Evolutionary conservation across 30 jellyfish, hydroid and myxozoan species (phyloP).

Genomic region (Hydractinia symbiolongicarpus): DNA sequence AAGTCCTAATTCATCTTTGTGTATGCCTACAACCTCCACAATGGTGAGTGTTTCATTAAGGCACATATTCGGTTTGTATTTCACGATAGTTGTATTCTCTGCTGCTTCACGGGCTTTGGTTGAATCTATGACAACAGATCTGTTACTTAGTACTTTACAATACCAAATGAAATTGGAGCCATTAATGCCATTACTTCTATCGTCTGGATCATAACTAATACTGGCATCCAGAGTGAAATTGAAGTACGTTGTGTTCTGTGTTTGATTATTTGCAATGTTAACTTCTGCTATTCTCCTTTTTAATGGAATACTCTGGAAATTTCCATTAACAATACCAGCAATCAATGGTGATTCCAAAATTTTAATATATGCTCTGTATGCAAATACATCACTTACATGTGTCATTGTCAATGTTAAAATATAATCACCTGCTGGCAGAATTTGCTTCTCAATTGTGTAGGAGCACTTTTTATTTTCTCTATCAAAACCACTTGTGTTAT

Average conservation of each 20-base stretch:
- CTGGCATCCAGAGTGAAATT: constrained; percentile 44
- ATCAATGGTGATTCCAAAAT: constrained; percentile 42
- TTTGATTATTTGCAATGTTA: neutral
- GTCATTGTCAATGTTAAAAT: neutral
- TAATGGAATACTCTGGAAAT: constrained; percentile 36
- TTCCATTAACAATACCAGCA: constrained; percentile 61
- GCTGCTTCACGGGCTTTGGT: neutral
- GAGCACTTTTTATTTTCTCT: neutral
- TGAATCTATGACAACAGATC: neutral
- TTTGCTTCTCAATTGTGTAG: neutral
- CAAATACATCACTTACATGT: constrained; percentile 6
- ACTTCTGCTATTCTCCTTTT: constrained; percentile 21
- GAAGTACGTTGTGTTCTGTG: constrained; percentile 19
- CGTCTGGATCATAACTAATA: constrained; percentile 67
- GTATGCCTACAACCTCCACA: neutral
- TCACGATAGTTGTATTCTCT: neutral
- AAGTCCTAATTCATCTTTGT: neutral
- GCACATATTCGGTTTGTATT: neutral
- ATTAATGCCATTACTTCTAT: neutral
- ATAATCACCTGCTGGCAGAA: constrained; percentile 4
- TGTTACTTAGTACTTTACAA: constrained; percentile 23
- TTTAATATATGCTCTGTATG: constrained; percentile 38
- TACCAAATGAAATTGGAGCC: constrained; percentile 40
- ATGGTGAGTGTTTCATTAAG: neutral
- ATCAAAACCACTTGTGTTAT: neutral